These are phyloP conservation scores for Macrophya alboannulata DNA, from an alignment of 2,888 invertebrate species.

Conservation along the genomic window DNA sequence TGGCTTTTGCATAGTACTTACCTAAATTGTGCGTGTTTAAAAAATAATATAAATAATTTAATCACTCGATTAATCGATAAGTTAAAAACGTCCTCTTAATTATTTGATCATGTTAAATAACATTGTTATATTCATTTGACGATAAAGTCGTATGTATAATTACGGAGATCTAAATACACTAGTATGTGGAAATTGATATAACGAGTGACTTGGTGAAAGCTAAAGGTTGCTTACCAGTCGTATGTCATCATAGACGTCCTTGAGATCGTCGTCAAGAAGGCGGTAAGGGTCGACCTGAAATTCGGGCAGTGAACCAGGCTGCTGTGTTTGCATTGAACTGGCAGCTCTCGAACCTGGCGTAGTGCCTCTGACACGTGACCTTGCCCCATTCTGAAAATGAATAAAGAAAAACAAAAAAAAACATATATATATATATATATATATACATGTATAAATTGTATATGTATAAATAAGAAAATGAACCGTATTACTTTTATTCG, in stretches of 20 bases:
- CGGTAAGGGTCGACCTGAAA: constrained; percentile 93
- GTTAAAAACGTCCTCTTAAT: too few relatives aligned
- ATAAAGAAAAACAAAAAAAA: neutral
- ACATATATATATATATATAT: neutral
- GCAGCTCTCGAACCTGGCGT: constrained; percentile 80
- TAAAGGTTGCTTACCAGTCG: constrained; percentile 86
- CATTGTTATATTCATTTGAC: neutral
- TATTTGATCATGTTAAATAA: too few relatives aligned
- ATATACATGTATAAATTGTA: too few relatives aligned
- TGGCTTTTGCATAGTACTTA: too few relatives aligned
- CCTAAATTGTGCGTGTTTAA: neutral
- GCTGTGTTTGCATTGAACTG: constrained; percentile 90
- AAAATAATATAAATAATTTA: neutral
- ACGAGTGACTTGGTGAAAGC: constrained; percentile 41
- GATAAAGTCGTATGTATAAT: neutral
- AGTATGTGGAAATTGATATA: constrained; percentile 21
- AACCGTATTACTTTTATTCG: neutral
- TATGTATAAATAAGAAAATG: neutral
- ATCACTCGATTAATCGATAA: too few relatives aligned
- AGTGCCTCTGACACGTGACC: constrained; percentile 66
- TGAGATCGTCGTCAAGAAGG: constrained; percentile 92
- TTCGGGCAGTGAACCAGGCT: constrained; percentile 91
- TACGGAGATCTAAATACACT: neutral
- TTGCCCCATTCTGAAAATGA: constrained; percentile 68
- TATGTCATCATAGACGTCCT: constrained; percentile 93